Evolutionary conservation across 1,140 invertebrate genomes (phyloP), one percentile per base, ranked within the genome.

Genomic region (Berghia stephanieae): DNA sequence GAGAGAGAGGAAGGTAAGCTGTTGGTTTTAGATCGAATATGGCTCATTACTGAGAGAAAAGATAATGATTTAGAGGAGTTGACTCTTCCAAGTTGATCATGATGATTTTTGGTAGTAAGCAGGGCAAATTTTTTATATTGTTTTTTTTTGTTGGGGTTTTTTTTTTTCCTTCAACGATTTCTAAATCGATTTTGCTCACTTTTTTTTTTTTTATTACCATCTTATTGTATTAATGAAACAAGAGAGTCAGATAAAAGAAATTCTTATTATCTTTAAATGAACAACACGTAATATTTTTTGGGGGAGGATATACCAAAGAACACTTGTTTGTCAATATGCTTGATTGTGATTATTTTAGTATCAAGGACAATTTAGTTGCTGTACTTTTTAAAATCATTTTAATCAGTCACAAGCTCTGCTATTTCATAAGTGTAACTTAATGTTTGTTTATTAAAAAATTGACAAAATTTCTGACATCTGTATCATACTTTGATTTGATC

Each of bases 1-100:
- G 44, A 44, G 52, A 68, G 74, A 76, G 27, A 44, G 74, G 68
- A 76, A 49, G 43, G 74, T 76, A 76, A 3, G 42, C 4, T 36
- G 13, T 31, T n/a, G 27, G 5, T 68, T 34, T 16, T 40, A 10
- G 16, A 18, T 16, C 10, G 27, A 18, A 27, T 10, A 63, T 27
- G n/a, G n/a, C n/a, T n/a, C n/a, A n/a, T n/a, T n/a, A n/a, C n/a
- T n/a, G n/a, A n/a, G n/a, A n/a, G n/a, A n/a, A n/a, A n/a, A n/a
- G n/a, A n/a, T n/a, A n/a, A n/a, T n/a, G n/a, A n/a, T n/a, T n/a
- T n/a, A n/a, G n/a, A n/a, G n/a, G n/a, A n/a, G n/a, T n/a, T n/a
- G n/a, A n/a, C n/a, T n/a, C n/a, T 63, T 63, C 27, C 10, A 10
- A 16, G 10, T 8, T 36, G 66, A 13, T 13, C 24, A 31, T 36